Evolutionary conservation across 2,797 vertebrate species (phyloP).

Genomic region (Spea hammondii): DNA sequence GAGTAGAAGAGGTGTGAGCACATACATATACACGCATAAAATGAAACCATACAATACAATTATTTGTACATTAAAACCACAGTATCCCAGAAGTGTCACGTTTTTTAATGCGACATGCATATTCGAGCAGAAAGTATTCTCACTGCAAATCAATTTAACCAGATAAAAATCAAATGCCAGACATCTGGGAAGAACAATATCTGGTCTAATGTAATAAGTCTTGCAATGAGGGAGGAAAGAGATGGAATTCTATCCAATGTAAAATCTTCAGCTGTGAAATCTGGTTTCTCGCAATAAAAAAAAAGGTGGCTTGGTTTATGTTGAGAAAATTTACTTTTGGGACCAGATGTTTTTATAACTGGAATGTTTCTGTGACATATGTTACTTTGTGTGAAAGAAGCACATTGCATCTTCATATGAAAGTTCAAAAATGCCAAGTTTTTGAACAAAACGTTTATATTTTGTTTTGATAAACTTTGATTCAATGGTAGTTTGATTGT

Average conservation of each 20-base stretch:
- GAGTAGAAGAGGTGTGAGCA: no score
- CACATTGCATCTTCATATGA: background rate
- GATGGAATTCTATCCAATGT: slow-evolving; percentile 54
- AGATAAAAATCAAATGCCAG: slow-evolving; percentile 55
- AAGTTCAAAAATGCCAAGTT: slow-evolving; percentile 4
- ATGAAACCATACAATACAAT: no score
- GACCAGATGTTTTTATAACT: slow-evolving; percentile 35
- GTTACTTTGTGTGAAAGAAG: slow-evolving; percentile 16
- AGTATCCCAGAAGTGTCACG: background rate
- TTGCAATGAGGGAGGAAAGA: slow-evolving; percentile 50
- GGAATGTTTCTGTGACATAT: slow-evolving; percentile 25
- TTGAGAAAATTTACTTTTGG: slow-evolving; percentile 24
- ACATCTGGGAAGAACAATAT: slow-evolving; percentile 56
- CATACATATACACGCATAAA: no score
- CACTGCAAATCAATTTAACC: slow-evolving; percentile 30
- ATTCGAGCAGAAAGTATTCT: slow-evolving; percentile 28
- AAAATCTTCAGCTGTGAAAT: slow-evolving; percentile 47
- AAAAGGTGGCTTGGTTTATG: slow-evolving; percentile 19
- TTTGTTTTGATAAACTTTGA: background rate
- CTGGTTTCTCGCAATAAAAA: slow-evolving; percentile 43
- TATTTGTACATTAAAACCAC: background rate
- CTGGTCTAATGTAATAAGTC: slow-evolving; percentile 47
- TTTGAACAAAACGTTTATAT: background rate
- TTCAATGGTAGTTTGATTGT: background rate
- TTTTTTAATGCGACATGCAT: background rate